These are phyloP conservation scores for Oceanodroma tethys DNA, from an alignment of 2,113 vertebrate genomes.

Conservation along the genomic window DNA sequence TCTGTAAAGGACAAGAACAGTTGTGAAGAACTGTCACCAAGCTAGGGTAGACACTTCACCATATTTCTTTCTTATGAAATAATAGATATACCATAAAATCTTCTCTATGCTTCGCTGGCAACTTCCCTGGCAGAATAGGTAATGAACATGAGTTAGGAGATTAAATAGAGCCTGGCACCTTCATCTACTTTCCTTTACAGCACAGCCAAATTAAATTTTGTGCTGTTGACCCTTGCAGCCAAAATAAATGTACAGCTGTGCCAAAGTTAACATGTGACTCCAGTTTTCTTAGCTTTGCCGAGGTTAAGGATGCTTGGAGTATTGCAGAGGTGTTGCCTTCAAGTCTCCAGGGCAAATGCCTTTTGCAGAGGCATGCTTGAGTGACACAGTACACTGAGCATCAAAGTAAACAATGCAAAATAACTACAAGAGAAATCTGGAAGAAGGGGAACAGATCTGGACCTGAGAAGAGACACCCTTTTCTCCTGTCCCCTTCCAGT, in stretches of 20 bases:
- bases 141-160: not conserved
- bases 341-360: not conserved
- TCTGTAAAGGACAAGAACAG: not conserved
- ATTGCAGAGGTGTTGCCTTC: not conserved
- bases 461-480: not conserved
- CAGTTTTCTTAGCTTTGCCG: not conserved
- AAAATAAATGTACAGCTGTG: slow-evolving; percentile 33
- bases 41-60: not conserved
- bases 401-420: not conserved
- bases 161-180: not conserved
- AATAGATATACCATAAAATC: not conserved
- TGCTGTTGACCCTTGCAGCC: slow-evolving; percentile 34
- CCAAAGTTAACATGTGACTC: not conserved
- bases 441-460: not conserved
- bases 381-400: not conserved
- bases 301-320: not conserved
- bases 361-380: not conserved
- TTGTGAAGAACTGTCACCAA: not conserved
- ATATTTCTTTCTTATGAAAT: not conserved
- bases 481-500: not conserved
- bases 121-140: not conserved
- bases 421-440: not conserved
- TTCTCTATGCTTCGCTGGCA: not conserved
- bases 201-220: slow-evolving; percentile 14
- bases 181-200: not conserved